Base-by-base conservation (phyloP, 2,797 vertebrate species). In the Poeciliopsis infans region DNA sequence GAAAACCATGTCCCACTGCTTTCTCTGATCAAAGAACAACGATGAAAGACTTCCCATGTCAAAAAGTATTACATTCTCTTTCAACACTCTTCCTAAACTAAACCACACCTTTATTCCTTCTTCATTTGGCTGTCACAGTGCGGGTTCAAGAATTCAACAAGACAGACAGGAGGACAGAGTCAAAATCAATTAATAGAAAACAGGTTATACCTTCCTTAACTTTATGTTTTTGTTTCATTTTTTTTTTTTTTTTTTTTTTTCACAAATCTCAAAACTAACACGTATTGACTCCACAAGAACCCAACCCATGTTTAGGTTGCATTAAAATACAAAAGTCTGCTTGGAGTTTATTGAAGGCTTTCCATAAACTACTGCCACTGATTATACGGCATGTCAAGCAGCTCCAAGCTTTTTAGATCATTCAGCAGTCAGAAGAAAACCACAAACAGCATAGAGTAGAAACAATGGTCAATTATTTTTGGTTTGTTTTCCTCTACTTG, bases 1-100 rank as follows among this genome's bases (percentile, higher is more conserved):
- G 33, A 71, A 66, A 3, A 28, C 47, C 69, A 70, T 59, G 79
- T 82, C 88, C 55, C 76, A 47, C 4, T 76, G 64, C 57, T 79
- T 79, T 47, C 71, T 76, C 71, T 79, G 79, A 90, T 92, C 82
- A 93, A 89, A 92, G 90, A 72, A n/a, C 81, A 92, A 87, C 86
- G 84, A 87, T 83, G 77, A 86, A 87, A 86, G 76, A 73, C 73
- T 79, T 36, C 76, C 86, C 80, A 82, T 86, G 85, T 84, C 82
- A 87, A n/a, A 85, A 68, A 31, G 66, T 61, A 81, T 86, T 45
- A 2, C 41, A 84, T 88, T 82, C 72, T 75, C 78, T 80, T 86
- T 87, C 79, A 91, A 78, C 77, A 57, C 43, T 71, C 57, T 73
- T 85, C 75, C 78, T 78, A 80, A 31, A 78, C 64, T 59, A 85